phyloP scores from a whole-genome alignment of 2,888 invertebrate species.

The Chymomyza procnemis region DNA sequence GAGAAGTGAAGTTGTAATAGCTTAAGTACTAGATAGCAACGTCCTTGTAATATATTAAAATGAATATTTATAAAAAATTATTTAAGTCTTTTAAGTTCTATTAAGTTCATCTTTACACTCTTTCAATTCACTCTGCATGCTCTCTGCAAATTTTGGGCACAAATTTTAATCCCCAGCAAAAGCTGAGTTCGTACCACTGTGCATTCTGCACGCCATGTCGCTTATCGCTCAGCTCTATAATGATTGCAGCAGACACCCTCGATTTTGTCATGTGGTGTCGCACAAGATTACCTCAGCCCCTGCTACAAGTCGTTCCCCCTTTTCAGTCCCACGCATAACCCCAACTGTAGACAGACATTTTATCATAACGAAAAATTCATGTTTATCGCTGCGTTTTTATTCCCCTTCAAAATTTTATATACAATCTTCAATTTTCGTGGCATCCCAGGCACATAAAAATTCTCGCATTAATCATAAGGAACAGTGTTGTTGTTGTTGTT shows the following conservation, averaged over 20 bases:
- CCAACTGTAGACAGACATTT: constrained; percentile 35
- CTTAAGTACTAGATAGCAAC: too few species aligned
- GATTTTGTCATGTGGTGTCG: neutral
- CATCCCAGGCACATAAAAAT: constrained; percentile 55
- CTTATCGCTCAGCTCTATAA: constrained; percentile 71
- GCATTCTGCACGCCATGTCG: constrained; percentile 64
- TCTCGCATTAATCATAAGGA: constrained; percentile 75
- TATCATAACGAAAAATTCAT: constrained; percentile 49
- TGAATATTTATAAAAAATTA: too few species aligned
- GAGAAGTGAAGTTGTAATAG: too few species aligned
- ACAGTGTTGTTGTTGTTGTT: constrained; percentile 13
- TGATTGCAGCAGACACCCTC: constrained; percentile 51
- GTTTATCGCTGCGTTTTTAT: constrained; percentile 21
- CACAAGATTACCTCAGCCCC: neutral
- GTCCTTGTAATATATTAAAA: too few species aligned
- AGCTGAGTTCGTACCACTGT: too few species aligned
- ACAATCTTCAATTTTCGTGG: neutral
- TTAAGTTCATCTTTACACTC: too few species aligned
- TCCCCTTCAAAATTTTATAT: neutral
- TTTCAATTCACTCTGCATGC: too few species aligned
- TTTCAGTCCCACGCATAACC: neutral
- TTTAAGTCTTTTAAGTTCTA: too few species aligned
- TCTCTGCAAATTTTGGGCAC: too few species aligned
- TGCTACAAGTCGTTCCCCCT: neutral
- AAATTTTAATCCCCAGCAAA: too few species aligned